Base-by-base conservation (phyloP, 2,113 vertebrate species). In the Plestiodon gilberti region DNA sequence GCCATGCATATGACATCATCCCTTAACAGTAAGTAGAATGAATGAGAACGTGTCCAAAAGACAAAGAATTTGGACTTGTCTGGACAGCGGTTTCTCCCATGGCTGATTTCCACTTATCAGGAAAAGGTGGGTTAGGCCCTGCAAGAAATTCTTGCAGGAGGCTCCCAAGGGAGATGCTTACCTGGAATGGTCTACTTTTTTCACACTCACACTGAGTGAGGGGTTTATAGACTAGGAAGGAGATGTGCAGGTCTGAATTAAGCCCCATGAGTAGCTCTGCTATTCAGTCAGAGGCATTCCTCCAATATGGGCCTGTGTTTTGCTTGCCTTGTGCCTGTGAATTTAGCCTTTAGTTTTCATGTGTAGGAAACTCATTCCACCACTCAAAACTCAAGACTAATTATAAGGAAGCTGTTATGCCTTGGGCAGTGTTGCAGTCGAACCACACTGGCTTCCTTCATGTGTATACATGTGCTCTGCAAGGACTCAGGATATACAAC, bases 401-500 rank as follows among this genome's bases (percentile, higher is more conserved):
- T 80, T 65, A 74, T 15, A 75, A 52, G 78, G 89, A 90, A 84
- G 64, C 62, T 17, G 20, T 61, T 86, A 59, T 75, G 86, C 88
- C 82, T 1, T 0, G 59, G 81, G 87, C 59, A 1, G 52, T 86
- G 71, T 76, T 90, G 30, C 81, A 81, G 83, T 81, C 88, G 83
- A 85, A 81, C n/a, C 59, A 81, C 69, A 84, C n/a, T 0, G 1
- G 55, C 79, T 93, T 92, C 90, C 84, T 85, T 93, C 88, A 92
- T 7, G 1, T 61, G 35, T 89, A 11, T 79, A 48, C 83, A 67
- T 0, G 3, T 30, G 28, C 81, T 83, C 35, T 55, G 25, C 81
- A 92, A 88, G 65, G 52, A 90, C 62, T 82, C 83, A 84, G 88
- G 80, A 90, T 83, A 78, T 93, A 87, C 83, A 93, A 90, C 89